phyloP scores from a whole-genome alignment of 2,797 vertebrate genomes.

The Valencia hispanica region DNA sequence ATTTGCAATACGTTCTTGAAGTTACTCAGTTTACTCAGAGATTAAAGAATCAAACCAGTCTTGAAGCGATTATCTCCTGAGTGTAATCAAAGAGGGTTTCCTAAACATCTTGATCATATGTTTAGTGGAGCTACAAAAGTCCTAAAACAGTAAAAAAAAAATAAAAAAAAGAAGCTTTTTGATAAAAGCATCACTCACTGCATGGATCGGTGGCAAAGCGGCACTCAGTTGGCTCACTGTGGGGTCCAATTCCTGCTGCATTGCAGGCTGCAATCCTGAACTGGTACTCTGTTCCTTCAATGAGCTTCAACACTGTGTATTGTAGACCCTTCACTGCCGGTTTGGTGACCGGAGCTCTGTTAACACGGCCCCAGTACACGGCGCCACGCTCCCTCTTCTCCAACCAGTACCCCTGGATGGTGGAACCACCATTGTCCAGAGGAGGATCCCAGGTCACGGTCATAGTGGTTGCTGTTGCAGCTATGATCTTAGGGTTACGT shows the following conservation, averaged over 20 bases:
- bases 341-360: slow-evolving; percentile 92
- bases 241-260: slow-evolving; percentile 92
- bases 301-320: slow-evolving; percentile 89
- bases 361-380: slow-evolving; percentile 94
- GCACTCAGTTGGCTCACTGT: slow-evolving; percentile 90
- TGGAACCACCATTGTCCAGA: slow-evolving; percentile 91
- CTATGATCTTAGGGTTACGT: slow-evolving; percentile 89
- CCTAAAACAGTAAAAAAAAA: neutral
- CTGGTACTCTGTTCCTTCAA: slow-evolving; percentile 93
- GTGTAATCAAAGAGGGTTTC: neutral
- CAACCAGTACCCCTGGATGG: slow-evolving; percentile 96
- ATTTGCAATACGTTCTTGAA: neutral
- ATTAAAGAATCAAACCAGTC: neutral
- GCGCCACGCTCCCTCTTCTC: slow-evolving; percentile 96
- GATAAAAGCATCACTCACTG: slow-evolving; percentile 82
- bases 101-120: too few relatives aligned
- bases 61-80: neutral
- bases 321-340: slow-evolving; percentile 89
- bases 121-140: neutral
- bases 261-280: slow-evolving; percentile 95
- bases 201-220: slow-evolving; percentile 87
- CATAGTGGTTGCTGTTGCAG: slow-evolving; percentile 89
- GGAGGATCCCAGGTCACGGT: slow-evolving; percentile 94
- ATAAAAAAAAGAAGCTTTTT: neutral
- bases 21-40: neutral